Evolutionary conservation across 2,113 vertebrate genomes (phyloP), one percentile per base, ranked within the genome.

Genomic region (Chaenogobius annularis): DNA sequence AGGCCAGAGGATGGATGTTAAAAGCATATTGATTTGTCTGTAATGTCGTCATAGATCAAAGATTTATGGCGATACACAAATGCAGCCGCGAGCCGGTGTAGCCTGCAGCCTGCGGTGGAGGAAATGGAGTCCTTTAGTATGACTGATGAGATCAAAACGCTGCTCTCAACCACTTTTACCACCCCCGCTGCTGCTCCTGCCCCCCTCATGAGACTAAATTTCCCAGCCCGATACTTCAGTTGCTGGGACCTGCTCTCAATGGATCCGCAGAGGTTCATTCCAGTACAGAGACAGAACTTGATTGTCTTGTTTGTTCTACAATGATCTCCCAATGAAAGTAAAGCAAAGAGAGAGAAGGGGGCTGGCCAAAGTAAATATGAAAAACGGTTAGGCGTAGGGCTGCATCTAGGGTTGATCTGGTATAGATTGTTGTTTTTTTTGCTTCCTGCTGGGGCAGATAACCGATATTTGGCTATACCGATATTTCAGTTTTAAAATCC

Each of bases 11-110:
- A 92, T 92, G 89, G 92, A 91, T 92, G 92, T 92, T 93, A 93
- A 92, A 93, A 92, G 91, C 91, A 93, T 93, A 93, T 93, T 91
- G 92, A 93, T 93, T 92, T 90, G 89, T 89, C 89, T 88, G 88
- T 92, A 92, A 92, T 91, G 89, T 89, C 90, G 87, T 92, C 89
- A 89, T 92, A 87, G 83, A 91, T 92, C 88, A 77, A 83, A 85
- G 88, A 91, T 91, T 91, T 92, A 91, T 91, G 79, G 88, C 85
- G 69, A 83, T 87, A 87, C 88, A 90, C 90, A 89, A 91, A 90
- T 83, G 89, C 83, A 83, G 85, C 88, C 83, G 79, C 84, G 73
- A 87, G 83, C 84, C 82, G 66, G 56, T 65, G 82, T 83, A 81
- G 85, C 89, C 82, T 82, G 73, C 85, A 82, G 85, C 84, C 79